phyloP scores from a whole-genome alignment of 2,113 vertebrate genomes.

The Ceyx melanurus region DNA sequence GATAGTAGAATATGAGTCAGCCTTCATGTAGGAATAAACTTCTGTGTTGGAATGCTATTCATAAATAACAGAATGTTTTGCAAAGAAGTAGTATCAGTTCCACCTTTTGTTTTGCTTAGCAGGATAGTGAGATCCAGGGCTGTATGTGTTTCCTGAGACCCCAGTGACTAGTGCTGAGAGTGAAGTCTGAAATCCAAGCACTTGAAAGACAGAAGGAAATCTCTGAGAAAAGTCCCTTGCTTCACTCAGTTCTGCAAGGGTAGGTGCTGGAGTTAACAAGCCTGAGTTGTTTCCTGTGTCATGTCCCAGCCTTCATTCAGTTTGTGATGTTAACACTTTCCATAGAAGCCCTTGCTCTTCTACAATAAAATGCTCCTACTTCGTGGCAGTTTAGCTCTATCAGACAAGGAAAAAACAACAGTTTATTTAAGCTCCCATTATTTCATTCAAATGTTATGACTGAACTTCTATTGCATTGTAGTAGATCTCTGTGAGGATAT shows the following conservation, averaged over 20 bases:
- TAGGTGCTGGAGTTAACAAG: background rate
- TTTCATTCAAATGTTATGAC: constrained; percentile 12
- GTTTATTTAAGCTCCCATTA: constrained; percentile 34
- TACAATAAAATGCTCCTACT: background rate
- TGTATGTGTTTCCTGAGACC: background rate
- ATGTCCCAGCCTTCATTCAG: background rate
- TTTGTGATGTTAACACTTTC: background rate
- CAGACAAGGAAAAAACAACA: constrained; percentile 40
- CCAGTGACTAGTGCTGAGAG: background rate
- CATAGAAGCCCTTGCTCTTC: background rate
- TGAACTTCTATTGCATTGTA: background rate
- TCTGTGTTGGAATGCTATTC: background rate
- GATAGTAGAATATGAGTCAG: background rate
- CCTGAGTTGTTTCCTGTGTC: background rate
- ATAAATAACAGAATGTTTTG: background rate
- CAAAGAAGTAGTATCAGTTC: background rate
- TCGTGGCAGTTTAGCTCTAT: constrained; percentile 27
- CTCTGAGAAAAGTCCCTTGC: background rate
- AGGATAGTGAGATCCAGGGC: background rate
- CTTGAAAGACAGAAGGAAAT: background rate
- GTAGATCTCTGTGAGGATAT: background rate
- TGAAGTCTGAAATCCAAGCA: background rate
- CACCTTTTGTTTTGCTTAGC: background rate
- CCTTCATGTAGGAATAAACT: background rate
- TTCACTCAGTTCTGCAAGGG: background rate